These are phyloP conservation scores for Lycocorax pyrrhopterus DNA, from an alignment of 2,113 vertebrate genomes.

Conservation along the genomic window DNA sequence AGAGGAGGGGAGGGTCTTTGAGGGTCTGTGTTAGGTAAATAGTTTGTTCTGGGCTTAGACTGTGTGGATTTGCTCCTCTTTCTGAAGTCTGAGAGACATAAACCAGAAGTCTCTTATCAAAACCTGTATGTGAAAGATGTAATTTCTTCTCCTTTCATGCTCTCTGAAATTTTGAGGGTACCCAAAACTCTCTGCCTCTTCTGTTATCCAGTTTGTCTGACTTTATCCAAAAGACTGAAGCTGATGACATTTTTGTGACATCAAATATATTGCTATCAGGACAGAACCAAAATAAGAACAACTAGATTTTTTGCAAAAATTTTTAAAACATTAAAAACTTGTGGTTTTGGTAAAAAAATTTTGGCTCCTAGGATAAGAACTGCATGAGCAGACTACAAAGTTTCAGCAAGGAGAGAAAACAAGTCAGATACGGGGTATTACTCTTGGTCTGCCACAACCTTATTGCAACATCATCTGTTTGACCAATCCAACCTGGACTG, in stretches of 20 bases:
- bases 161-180: not conserved
- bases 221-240: not conserved
- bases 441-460: not conserved
- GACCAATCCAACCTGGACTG: not conserved
- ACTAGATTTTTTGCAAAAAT: not conserved
- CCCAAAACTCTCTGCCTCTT: not conserved
- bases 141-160: not conserved
- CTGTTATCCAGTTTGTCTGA: not conserved
- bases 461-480: not conserved
- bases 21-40: not conserved
- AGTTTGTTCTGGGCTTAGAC: not conserved
- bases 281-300: not conserved
- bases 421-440: not conserved
- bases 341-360: accelerated
- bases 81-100: not conserved
- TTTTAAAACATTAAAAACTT: accelerated
- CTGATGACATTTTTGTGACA: not conserved
- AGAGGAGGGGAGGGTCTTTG: not conserved
- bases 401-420: not conserved
- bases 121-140: not conserved
- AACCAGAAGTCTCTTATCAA: not conserved
- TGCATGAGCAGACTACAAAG: not conserved
- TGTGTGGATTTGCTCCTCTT: not conserved
- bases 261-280: not conserved
- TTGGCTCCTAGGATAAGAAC: not conserved